Evolutionary conservation across 2,113 vertebrate genomes (phyloP).

Genomic region (Martes martes): DNA sequence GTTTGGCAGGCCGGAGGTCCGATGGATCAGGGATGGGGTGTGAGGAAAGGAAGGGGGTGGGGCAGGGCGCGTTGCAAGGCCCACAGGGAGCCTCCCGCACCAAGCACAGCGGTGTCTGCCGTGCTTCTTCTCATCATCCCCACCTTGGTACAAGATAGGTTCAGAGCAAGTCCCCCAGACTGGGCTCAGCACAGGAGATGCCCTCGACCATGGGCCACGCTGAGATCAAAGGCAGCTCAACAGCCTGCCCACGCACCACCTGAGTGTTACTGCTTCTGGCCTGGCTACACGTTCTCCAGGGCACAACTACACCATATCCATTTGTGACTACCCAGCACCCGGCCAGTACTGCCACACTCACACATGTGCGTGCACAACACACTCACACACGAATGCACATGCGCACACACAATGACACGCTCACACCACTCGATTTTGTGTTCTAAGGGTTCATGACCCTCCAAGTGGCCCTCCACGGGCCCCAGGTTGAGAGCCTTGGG

Average conservation of each 20-base stretch:
- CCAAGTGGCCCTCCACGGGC: neutral
- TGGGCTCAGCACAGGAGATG: rapidly evolving
- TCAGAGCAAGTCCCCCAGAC: neutral
- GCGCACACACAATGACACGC: neutral
- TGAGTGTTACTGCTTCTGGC: neutral
- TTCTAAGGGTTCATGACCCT: neutral
- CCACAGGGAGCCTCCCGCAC: neutral
- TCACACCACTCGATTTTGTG: neutral
- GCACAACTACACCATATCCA: rapidly evolving
- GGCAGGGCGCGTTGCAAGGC: rapidly evolving
- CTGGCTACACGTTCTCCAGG: neutral
- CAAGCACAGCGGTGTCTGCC: rapidly evolving
- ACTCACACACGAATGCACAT: no score
- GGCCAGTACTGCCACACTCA: neutral
- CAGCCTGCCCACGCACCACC: neutral
- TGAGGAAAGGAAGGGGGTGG: neutral
- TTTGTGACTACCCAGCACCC: neutral
- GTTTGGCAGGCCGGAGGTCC: neutral
- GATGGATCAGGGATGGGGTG: neutral
- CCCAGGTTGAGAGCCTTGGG: neutral
- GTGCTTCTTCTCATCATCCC: rapidly evolving
- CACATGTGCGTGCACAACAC: rapidly evolving
- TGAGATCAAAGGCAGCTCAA: neutral
- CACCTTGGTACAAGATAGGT: neutral
- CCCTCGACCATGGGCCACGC: rapidly evolving